Evolutionary conservation across 2,888 invertebrate genomes (phyloP).

Genomic region (Amphipoea lucens): DNA sequence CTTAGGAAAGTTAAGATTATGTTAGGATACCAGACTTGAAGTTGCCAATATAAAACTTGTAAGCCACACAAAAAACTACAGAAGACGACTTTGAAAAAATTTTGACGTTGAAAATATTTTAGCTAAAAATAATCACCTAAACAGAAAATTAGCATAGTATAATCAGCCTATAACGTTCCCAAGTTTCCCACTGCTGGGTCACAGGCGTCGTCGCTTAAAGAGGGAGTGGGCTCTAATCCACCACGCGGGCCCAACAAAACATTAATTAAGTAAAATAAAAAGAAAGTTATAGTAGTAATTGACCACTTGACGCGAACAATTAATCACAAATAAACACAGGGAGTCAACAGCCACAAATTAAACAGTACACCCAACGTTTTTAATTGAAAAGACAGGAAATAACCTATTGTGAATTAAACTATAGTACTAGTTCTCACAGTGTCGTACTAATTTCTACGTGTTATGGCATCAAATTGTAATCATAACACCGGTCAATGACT

Average conservation of each 20-base stretch:
- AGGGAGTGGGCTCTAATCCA: background rate
- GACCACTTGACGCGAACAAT: constrained; percentile 14
- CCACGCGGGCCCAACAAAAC: background rate
- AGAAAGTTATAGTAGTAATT: constrained; percentile 9
- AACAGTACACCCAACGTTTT: constrained; percentile 31
- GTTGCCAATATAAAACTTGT: background rate
- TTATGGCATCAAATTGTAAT: constrained; percentile 55
- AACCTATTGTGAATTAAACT: constrained; percentile 54
- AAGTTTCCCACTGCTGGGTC: background rate
- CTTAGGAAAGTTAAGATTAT: background rate
- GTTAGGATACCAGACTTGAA: background rate
- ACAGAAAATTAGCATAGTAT: background rate
- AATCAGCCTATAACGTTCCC: too few species aligned
- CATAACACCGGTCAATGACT: constrained; percentile 63
- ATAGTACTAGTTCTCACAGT: constrained; percentile 58
- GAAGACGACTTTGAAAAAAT: background rate
- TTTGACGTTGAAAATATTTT: background rate
- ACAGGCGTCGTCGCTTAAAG: background rate
- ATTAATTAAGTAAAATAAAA: background rate
- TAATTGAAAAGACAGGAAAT: constrained; percentile 64
- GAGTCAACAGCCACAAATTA: constrained; percentile 35
- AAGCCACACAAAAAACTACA: background rate
- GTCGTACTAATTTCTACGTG: constrained; percentile 51
- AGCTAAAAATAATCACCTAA: background rate
- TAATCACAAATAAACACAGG: constrained; percentile 31